A percentile compares a stretch with the other conserved stretches of the same genome.
Conservation (phyloP, 2,888 invertebrate genomes). For the Calliopum simillimum region DNA sequence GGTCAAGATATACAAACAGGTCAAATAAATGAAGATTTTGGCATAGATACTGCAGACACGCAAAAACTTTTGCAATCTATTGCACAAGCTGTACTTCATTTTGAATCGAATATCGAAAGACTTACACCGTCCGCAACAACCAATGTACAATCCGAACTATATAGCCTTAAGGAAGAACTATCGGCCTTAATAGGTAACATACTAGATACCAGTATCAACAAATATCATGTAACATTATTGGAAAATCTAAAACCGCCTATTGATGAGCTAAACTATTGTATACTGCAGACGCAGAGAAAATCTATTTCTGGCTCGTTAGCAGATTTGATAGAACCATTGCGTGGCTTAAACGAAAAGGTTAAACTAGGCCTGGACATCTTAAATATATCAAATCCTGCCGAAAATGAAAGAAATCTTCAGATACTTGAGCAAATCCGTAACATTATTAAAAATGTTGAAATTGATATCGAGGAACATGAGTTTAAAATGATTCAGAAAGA, state of each 20-base stretch:
- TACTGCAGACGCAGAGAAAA: slow-evolving; percentile 66
- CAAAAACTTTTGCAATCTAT: slow-evolving; percentile 66
- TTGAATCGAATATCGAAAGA: slow-evolving; percentile 65
- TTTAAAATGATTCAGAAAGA: slow-evolving; percentile 61
- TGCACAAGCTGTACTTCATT: slow-evolving; percentile 65
- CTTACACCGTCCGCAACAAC: slow-evolving; percentile 55
- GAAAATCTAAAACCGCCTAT: slow-evolving; percentile 70
- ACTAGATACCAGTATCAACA: slow-evolving; percentile 67
- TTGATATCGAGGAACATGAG: slow-evolving; percentile 64
- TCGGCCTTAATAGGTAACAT: slow-evolving; percentile 72
- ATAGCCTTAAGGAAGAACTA: slow-evolving; percentile 69
- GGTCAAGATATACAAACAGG: slow-evolving; percentile 67
- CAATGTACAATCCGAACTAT: slow-evolving; percentile 60
- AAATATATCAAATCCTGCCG: slow-evolving; percentile 50
- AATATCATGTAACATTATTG: slow-evolving; percentile 66
- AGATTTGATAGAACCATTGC: slow-evolving; percentile 64
- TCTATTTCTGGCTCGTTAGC: slow-evolving; percentile 63
- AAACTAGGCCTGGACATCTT: slow-evolving; percentile 60
- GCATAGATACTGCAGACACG: slow-evolving; percentile 62
- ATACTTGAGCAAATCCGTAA: slow-evolving; percentile 58
- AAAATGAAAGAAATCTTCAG: slow-evolving; percentile 55
- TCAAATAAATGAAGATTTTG: slow-evolving; percentile 58
- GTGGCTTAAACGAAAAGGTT: slow-evolving; percentile 60
- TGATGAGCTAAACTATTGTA: slow-evolving; percentile 68
- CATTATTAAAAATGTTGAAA: slow-evolving; percentile 58